phyloP scores from a whole-genome alignment of 2,113 vertebrate species.

The Myotis lucifugus region DNA sequence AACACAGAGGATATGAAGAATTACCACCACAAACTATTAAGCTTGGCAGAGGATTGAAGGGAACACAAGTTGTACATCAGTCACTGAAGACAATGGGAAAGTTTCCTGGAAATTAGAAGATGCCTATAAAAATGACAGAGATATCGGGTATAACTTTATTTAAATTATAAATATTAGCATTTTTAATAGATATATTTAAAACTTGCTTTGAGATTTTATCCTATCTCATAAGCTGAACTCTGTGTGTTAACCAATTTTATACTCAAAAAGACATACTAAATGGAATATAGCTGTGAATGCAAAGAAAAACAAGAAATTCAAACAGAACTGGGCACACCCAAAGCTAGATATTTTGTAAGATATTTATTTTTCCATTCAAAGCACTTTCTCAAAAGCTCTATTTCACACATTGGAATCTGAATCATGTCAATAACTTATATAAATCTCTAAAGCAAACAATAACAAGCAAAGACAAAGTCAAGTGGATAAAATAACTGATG shows the following conservation, averaged over 20 bases:
- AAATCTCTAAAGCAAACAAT: conserved; percentile 73
- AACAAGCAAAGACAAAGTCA: conserved; percentile 68
- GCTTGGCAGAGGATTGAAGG: background rate
- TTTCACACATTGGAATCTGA: conserved; percentile 65
- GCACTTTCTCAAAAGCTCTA: conserved; percentile 58
- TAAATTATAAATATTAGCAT: conserved; percentile 23
- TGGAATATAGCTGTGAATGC: background rate
- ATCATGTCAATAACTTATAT: conserved; percentile 59
- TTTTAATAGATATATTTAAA: conserved; percentile 41
- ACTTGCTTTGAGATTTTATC: conserved; percentile 54
- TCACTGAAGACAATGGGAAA: background rate
- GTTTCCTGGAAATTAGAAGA: conserved; percentile 36
- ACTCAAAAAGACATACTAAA: conserved; percentile 28
- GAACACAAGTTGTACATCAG: background rate
- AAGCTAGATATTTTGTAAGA: conserved; percentile 36
- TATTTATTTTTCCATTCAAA: conserved; percentile 68
- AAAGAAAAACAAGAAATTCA: conserved; percentile 61
- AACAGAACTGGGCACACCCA: conserved; percentile 26
- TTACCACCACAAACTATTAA: conserved; percentile 28
- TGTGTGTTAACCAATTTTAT: conserved; percentile 34
- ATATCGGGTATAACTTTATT: background rate
- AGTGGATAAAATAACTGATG: conserved; percentile 61
- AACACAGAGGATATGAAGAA: background rate
- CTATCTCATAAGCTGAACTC: background rate
- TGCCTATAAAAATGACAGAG: background rate